Conservation (phyloP, 2,888 invertebrate species). For the Arctia plantaginis region DNA sequence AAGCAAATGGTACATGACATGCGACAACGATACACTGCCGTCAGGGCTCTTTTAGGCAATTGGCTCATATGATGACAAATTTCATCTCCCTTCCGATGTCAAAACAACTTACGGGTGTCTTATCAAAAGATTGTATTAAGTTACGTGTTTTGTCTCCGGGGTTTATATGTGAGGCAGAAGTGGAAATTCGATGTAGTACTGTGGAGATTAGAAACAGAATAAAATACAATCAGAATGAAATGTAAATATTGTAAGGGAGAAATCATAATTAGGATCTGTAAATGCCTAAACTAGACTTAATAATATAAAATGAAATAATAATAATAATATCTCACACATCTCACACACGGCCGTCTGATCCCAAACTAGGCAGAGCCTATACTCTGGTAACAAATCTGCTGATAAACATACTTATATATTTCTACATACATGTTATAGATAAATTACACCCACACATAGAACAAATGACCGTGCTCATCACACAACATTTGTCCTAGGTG, state of each 20-base stretch:
- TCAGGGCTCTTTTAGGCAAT: slow-evolving; percentile 37
- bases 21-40: slow-evolving; percentile 9
- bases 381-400: too few species aligned
- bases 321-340: too few species aligned
- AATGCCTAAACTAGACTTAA: neutral
- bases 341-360: too few species aligned
- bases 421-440: too few species aligned
- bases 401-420: too few species aligned
- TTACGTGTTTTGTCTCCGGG: slow-evolving; percentile 25
- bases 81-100: slow-evolving; percentile 37
- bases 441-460: too few species aligned
- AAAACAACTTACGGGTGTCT: slow-evolving; percentile 28
- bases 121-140: slow-evolving; percentile 40
- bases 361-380: too few species aligned
- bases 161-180: neutral
- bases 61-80: slow-evolving; percentile 48
- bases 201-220: neutral
- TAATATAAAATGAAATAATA: neutral
- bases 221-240: neutral
- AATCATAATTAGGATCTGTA: neutral
- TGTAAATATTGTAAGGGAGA: neutral
- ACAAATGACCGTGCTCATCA: too few species aligned
- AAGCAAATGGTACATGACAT: slow-evolving; percentile 10
- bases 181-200: neutral
- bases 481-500: too few species aligned